Base-by-base conservation (phyloP, 2,888 invertebrate genomes). In the Microplitis deprimator region DNA sequence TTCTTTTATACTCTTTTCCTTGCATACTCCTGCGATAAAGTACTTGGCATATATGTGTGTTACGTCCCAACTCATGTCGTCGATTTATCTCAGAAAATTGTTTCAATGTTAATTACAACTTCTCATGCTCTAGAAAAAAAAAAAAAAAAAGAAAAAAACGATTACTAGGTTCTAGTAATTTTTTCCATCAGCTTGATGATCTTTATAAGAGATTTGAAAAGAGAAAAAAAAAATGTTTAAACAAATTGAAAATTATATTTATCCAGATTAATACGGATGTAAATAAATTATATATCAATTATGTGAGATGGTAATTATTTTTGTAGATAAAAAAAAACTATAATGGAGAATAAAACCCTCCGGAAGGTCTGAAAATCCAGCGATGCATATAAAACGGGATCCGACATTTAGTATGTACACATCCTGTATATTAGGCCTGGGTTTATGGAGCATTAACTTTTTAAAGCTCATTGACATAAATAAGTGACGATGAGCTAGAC, bases 401-500 rank as follows among this genome's bases (percentile, higher is more conserved):
- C 62, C 74, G 78, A 79, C 81, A 77, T 78, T 75, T 64, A 41
- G 71, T 72, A 75, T 73, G 78, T 62, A 71, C 69, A 67, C 61
- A 68, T 7, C 10, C 67, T 59, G 5, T 62, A 68, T 61, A 70
- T 64, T 76, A 76, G 38, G 71, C 77, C 68, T 40, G 68, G 68
- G 73, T 78, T 75, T 71, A 76, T 59, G 41, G 71, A 73, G 73
- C 78, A 79, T 81, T 76, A 78, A 79, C 79, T 79, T 76, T 81
- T 78, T 77, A 79, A 79, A 79, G 75, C 78, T 76, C 74, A 77
- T 79, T 79, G 78, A 62, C 77, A 79, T 78, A 75, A 79, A 81
- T 79, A 81, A 79, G 78, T 78, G 73, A 79, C 79, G 76, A 81
- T 74, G 76, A 79, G 73, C 73, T 73, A 59, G n/a, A 59, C 10